Evolutionary conservation across 2,797 vertebrate species (phyloP), one percentile per base, ranked within the genome.

Genomic region (Pelobates cultripes): DNA sequence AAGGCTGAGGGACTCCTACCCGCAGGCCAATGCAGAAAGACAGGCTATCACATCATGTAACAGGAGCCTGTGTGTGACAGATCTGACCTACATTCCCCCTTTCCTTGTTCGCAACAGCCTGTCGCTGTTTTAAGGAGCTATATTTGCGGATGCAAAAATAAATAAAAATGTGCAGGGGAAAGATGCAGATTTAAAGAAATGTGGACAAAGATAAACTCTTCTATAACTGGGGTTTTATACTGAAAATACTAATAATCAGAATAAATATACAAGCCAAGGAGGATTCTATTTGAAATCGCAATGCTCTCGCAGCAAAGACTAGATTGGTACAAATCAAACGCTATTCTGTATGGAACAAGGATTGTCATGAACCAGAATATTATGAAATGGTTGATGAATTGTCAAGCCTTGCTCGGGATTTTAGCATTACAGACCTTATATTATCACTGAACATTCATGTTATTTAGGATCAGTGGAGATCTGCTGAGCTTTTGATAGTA

Each of bases 11-110:
- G 95, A 95, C 91, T 92, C 95, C 93, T 95, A 89, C 96, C 96
- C 95, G 63, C 92, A 89, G 96, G 96, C 95, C 90, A 94, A 89
- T 89, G 91, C 91, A 93, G 89, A 88, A 91, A 92, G 90, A 92
- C 88, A 92, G 91, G 89, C 93, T 92, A 95, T 96, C 94, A 95
- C 95, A 95, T 95, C 91, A 87, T 89, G 90, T 94, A 95, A 96
- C 92, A 89, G 90, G 91, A 93, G 93, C 90, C 94, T 93, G 90
- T 93, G 92, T 95, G 92, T 96, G 96, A 97, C 95, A 96, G 93
- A 94, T 91, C 92, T 98, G 97, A 98, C 96, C 97, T 97, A 98
- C 94, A 97, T 98, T 94, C 92, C 89, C 89, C 86, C 88, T 85
- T 90, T 92, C 90, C 91, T 91, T 92, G 91, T 89, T 94, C 91